A percentile compares a stretch with the other conserved stretches of the same genome.
Conservation (phyloP, 2,113 vertebrate genomes). For the Cyprinodon tularosa region DNA sequence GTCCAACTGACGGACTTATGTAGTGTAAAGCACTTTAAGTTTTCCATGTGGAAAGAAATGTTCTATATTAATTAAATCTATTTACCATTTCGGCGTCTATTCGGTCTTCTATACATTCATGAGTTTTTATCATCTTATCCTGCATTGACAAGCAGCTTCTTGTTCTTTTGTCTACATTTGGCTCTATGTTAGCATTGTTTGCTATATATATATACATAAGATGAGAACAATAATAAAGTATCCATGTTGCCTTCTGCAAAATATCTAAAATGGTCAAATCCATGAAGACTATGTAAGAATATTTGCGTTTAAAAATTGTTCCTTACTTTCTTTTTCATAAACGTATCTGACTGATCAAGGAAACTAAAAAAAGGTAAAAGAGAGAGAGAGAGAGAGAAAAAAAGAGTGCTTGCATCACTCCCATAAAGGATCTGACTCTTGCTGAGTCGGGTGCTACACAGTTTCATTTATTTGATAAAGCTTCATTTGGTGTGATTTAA, state of each 20-base stretch:
- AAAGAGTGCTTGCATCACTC: slow-evolving; percentile 37
- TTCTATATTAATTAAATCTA: too few relatives aligned
- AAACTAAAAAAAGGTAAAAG: not conserved
- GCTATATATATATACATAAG: not conserved
- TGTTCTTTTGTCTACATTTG: not conserved
- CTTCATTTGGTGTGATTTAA: slow-evolving; percentile 77
- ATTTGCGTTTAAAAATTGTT: not conserved
- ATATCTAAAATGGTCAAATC: not conserved
- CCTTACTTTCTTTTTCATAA: not conserved
- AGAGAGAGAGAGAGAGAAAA: not conserved
- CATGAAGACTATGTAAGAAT: not conserved
- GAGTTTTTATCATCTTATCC: not conserved
- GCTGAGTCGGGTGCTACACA: slow-evolving; percentile 68
- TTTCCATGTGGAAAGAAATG: too few relatives aligned
- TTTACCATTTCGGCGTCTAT: not conserved
- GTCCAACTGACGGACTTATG: too few relatives aligned
- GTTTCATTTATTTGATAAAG: slow-evolving; percentile 76
- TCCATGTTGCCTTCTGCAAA: not conserved
- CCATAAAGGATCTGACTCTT: slow-evolving; percentile 63
- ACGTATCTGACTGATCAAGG: slow-evolving; percentile 8
- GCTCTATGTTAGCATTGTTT: not conserved
- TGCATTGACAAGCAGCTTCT: not conserved
- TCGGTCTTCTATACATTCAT: not conserved
- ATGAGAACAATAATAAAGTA: not conserved
- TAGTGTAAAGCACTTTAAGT: too few relatives aligned